Evolutionary conservation across 2,113 vertebrate genomes (phyloP), one percentile per base, ranked within the genome.

Genomic region (Forbesichthys papilliferus): DNA sequence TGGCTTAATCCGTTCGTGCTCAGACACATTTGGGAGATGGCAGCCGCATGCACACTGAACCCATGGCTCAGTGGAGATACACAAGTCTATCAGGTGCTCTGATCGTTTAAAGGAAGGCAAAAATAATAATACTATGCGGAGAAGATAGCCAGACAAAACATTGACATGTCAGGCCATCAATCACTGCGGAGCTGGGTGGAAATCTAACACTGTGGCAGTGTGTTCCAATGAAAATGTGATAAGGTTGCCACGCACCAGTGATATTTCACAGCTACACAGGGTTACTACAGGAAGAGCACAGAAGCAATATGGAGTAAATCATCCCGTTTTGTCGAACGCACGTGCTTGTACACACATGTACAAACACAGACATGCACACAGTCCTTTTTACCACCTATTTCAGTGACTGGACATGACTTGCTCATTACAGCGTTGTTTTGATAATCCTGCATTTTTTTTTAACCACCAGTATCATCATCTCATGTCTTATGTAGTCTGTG

Each of bases 221-320:
- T 48, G 34, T 61, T 64, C 59, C 74, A 74, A 70, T 20, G 27
- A 52, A 54, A 36, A 33, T 60, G 1, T 60, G 61, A 71, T 48
- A 75, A 77, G 81, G 75, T 79, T 70, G 75, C 52, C 7, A 0
- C 4, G 36, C 4, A 33, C 69, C 66, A 78, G 65, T 81, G 72
- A 73, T 49, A 61, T 70, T 71, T 76, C 11, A 83, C 71, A 78
- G 77, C 77, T 82, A 70, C 14, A 78, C 81, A 85, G 73, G 80
- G 75, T 81, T 88, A 67, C 56, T 88, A 67, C 56, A 49, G 42
- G 36, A 34, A 47, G 27, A 63, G 13, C 54, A 55, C 42, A 55
- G 53, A 64, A 78, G 69, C 46, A 73, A 52, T 34, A 51, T 1
- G 53, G n/a, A 68, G 54, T 36, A 9, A n/a, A 56, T 59, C 7